Base-by-base conservation (phyloP, 2,113 vertebrate genomes). In the Psephotus haematonotus region DNA sequence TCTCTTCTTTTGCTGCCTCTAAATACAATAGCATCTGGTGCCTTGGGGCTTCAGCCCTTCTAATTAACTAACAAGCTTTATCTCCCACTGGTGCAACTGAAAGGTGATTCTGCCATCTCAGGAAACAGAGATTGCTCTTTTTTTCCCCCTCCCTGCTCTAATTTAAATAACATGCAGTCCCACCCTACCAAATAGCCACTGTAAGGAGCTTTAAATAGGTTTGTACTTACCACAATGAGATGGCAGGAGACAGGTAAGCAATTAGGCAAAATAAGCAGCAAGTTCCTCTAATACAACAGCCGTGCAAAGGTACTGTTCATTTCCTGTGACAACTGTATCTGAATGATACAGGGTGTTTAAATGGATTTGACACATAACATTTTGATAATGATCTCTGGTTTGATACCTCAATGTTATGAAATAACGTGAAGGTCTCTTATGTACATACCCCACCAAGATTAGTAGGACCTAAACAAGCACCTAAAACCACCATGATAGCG, bases 11-110 rank as follows among this genome's bases (percentile, higher is more conserved):
- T 84, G 65, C 50, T 88, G 77, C 55, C 10, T 81, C 50, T 77
- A 74, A 92, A 90, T 59, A 55, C 39, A 28, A 35, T 3, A 27
- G 72, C 55, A 55, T 67, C 59, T 83, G 50, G 23, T 92, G 41
- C 50, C 86, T 70, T 83, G 72, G 64, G 72, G 46, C 57, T 92
- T 92, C 91, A 88, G 41, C 50, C 69, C 60, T 75, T 75, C 75
- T 52, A 92, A 74, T 92, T 91, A 93, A 78, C n/a, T 59, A 92
- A 83, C 7, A 17, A 92, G 86, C 46, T 88, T 88, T 84, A 41
- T 81, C 76, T 95, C 64, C 76, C 68, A 46, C 50, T 74, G 46
- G 25, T 81, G 64, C 55, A 77, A 92, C 68, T 43, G 60, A 68
- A 70, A 83, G 76, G 72, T 81, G 82, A 74, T 62, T 65, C 68